Evolutionary conservation across 2,113 vertebrate species (phyloP), one percentile per base, ranked within the genome.

Genomic region (Melospiza melodia): DNA sequence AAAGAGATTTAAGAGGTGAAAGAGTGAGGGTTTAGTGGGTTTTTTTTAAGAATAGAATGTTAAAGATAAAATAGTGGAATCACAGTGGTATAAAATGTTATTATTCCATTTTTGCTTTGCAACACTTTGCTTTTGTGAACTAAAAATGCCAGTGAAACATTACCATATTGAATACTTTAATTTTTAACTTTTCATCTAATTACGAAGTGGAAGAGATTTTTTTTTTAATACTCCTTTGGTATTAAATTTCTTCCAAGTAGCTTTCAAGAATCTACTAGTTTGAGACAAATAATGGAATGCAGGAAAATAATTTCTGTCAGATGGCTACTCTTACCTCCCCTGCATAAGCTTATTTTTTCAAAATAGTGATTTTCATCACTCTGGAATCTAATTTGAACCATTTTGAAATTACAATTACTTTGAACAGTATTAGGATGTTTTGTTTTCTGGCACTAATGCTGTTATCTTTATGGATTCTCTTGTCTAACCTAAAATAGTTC

Each of bases 11-110:
- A 61, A 24, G 2, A 28, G 7, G 13, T 30, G 8, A 63, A 74
- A 68, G 17, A 79, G 2, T 52, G 44, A 72, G 13, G 1, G 4
- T 30, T 83, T 16, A 2, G 3, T 74, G 15, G 0, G 0, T 33
- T 77, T 80, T 80, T 67, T 84, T 57, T 15, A 48, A 58, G 25
- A 12, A 76, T 9, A 62, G 61, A 62, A 48, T 55, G 11, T 17
- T 37, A 48, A 35, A 58, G 12, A 16, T 31, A 54, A 83, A 72
- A 8, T 43, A 63, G 8, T 59, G 5, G 11, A 76, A 54, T 5
- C 46, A 61, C 3, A 66, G 4, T 12, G 33, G 7, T 69, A 20
- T 35, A 41, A 39, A 48, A 52, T 11, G 2, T 21, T 6, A 46
- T 44, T 65, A 52, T 65, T 48, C 9, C 8, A 57, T 41, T 10